phyloP scores from a whole-genome alignment of 2,888 invertebrate genomes.

The Cantharis rustica region DNA sequence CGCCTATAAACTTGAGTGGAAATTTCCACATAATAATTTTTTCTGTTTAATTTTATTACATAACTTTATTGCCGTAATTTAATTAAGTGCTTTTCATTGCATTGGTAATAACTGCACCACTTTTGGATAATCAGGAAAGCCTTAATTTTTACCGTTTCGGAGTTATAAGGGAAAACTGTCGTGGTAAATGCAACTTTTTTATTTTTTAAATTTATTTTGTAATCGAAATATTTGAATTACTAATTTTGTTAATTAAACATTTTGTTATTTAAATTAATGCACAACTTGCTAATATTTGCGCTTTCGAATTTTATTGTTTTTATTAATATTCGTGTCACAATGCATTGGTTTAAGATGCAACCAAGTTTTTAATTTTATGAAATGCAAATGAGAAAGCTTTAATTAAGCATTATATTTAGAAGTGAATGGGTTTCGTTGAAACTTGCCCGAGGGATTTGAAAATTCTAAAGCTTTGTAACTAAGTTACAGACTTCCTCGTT shows the following conservation, averaged over 20 bases:
- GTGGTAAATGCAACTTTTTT: too few relatives aligned
- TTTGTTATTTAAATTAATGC: not conserved
- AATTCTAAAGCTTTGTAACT: conserved; percentile 7
- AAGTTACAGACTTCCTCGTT: not conserved
- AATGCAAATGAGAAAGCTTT: conserved; percentile 27
- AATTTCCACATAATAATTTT: not conserved
- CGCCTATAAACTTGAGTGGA: not conserved
- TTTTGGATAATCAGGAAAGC: not conserved
- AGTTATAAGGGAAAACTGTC: too few relatives aligned
- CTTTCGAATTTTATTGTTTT: not conserved
- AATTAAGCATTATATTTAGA: conserved; percentile 30
- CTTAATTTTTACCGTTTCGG: not conserved
- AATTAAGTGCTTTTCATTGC: not conserved
- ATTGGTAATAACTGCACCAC: not conserved
- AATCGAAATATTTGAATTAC: not conserved
- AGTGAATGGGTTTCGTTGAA: conserved; percentile 18
- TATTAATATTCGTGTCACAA: conserved; percentile 24
- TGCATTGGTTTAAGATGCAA: conserved; percentile 10
- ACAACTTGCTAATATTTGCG: not conserved
- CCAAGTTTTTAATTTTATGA: conserved; percentile 15
- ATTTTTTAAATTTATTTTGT: too few relatives aligned
- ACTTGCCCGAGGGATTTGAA: conserved; percentile 14
- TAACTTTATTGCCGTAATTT: not conserved
- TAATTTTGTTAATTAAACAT: not conserved
- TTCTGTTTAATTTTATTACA: not conserved